Evolutionary conservation across 2,113 vertebrate species (phyloP), one percentile per base, ranked within the genome.

Genomic region (Laticauda laticaudata): DNA sequence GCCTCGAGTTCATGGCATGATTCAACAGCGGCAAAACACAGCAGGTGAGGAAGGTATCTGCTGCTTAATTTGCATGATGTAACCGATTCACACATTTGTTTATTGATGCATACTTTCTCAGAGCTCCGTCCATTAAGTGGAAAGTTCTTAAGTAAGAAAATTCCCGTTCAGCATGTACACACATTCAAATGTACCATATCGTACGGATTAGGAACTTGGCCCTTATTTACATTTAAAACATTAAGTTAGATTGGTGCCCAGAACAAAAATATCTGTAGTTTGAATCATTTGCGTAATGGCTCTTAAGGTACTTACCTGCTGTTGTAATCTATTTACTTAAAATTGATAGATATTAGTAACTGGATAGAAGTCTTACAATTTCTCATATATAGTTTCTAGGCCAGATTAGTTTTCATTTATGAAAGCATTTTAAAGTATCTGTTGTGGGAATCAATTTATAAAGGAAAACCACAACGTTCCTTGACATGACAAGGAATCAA

Each of bases 1-100:
- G 98, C 99, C 64, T 99, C 99, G 92, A 99, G 98, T 29, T 97
- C 98, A 92, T 99, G 99, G 99, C 99, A 98, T 0, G 99, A 99
- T 94, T 99, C 99, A 61, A 99, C 99, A 0, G 99, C 99, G 5
- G 99, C 99, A 94, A 98, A 98, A 94, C 98, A 99, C 61, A 99
- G 98, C 97, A 98, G 99, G 99, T 99, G 85, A 95, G n/a, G 55
- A 59, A 21, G 87, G 4, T 9, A 54, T n/a, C 90, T 3, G 3
- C 12, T 20, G 91, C 75, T 81, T 81, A 8, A 81, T 81, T 81
- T 81, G 34, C 34, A 21, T 23, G 75, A 81, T 0, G 34, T 43
- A 43, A 81, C 21, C 34, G 20, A 43, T 43, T 91, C 23, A 56
- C 26, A 23, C 23, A 23, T 54, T 34, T 39, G 29, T 9, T 75